Evolutionary conservation across 2,797 vertebrate species (phyloP).

Genomic region (Tenualosa thibaudeaui): DNA sequence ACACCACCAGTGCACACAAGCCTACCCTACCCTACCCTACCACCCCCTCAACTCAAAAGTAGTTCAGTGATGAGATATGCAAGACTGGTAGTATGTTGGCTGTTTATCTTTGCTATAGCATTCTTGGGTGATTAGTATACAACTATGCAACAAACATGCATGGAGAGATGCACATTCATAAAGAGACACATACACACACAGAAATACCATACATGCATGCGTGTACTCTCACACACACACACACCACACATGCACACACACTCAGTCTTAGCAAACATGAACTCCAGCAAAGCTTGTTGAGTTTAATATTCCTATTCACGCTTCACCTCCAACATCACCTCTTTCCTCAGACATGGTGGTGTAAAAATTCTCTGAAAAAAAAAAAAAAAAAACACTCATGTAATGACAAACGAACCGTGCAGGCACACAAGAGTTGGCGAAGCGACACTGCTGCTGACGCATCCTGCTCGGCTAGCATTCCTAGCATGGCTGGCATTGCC

Average conservation of each 20-base stretch:
- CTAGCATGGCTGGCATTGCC: constrained; percentile 64
- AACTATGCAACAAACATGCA: neutral
- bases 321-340: constrained; percentile 18
- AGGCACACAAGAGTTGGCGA: constrained; percentile 23
- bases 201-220: neutral
- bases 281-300: neutral
- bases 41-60: neutral
- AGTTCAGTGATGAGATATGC: neutral
- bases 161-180: too few relatives aligned
- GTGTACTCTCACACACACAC: too few relatives aligned
- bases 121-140: too few relatives aligned
- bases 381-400: neutral
- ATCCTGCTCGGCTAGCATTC: constrained; percentile 73
- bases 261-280: neutral
- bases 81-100: neutral
- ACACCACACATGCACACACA: neutral
- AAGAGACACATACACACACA: neutral
- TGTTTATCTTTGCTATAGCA: too few relatives aligned
- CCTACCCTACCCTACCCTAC: neutral
- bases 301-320: constrained; percentile 25
- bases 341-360: constrained; percentile 39
- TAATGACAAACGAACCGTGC: neutral
- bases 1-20: neutral
- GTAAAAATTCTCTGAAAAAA: constrained; percentile 33
- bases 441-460: constrained; percentile 41